Evolutionary conservation across 2,113 vertebrate species (phyloP), one percentile per base, ranked within the genome.

Genomic region (Brachypteracias leptosomus): DNA sequence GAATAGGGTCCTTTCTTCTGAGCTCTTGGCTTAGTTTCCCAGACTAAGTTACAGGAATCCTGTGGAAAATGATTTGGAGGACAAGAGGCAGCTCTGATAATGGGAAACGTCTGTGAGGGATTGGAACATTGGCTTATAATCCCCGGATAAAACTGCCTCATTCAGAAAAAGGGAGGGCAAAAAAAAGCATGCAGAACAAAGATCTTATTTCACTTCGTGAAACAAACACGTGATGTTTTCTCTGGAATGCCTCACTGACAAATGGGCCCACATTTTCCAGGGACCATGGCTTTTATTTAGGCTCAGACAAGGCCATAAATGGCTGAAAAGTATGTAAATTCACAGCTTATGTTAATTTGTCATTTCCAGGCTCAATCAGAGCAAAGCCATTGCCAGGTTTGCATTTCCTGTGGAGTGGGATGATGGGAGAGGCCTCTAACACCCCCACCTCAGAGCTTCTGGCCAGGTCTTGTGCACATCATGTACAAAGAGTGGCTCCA

Each of bases 71-170:
- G 24, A 94, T 95, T 72, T 92, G 95, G 91, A 94, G 92, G 83
- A 95, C 90, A 95, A 96, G 93, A 96, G 90, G 93, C 96, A 95
- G 92, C 63, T 89, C 94, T 90, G 88, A 95, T 95, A 97, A 97
- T 96, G 90, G 83, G 94, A 97, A 97, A 96, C 86, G 66, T 95
- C 96, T 96, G 96, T 75, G 83, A 91, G 75, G 80, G 86, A 86
- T 84, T 94, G 95, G 95, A 96, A 96, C 70, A 68, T 94, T 95
- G 96, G 96, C 86, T 87, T 92, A 83, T 78, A 94, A 89, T 93
- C 88, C 76, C 91, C 3, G 77, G 90, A 90, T 73, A 91, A 93
- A 96, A 96, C 88, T 85, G 90, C 92, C 96, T 97, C 93, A 92
- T 96, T 95, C 88, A 95, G 95, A 93, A 95, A 85, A 92, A 93